Percentiles rank a stretch among this genome's conserved stretches.
Evolutionary conservation across 2,888 invertebrate species (phyloP).

Genomic region (Caenorhabditis japonica): DNA sequence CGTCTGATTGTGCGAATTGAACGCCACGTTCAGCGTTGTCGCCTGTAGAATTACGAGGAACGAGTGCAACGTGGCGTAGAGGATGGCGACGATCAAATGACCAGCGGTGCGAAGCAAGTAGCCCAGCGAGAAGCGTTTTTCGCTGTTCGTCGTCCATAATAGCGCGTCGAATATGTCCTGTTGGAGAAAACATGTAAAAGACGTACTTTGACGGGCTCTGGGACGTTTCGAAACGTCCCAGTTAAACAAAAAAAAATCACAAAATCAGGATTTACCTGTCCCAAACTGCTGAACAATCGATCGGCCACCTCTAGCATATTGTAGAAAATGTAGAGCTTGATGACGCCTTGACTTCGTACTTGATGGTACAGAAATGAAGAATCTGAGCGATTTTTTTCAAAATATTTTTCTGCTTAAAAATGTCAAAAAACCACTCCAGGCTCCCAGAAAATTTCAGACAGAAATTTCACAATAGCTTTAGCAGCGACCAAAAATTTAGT

Average conservation of each 20-base stretch:
- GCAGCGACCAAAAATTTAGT: too few species aligned
- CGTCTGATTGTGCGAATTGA: slow-evolving; percentile 98
- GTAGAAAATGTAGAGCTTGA: slow-evolving; percentile 98
- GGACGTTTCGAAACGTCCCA: too few species aligned
- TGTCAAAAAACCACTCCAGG: too few species aligned
- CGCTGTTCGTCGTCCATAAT: slow-evolving; percentile 93
- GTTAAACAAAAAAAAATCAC: neutral
- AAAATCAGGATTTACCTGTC: slow-evolving; percentile 66
- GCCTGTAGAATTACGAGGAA: slow-evolving; percentile 90
- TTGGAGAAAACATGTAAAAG: too few species aligned
- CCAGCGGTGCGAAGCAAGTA: slow-evolving; percentile 82
- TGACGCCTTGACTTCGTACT: slow-evolving; percentile 90
- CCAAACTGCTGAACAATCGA: slow-evolving; percentile 91
- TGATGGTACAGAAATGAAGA: slow-evolving; percentile 67
- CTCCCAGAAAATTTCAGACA: too few species aligned
- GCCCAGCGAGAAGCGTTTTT: slow-evolving; percentile 84
- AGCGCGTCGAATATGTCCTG: slow-evolving; percentile 98
- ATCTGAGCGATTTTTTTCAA: slow-evolving; percentile 35
- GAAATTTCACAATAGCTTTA: too few species aligned
- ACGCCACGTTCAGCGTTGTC: slow-evolving; percentile 97
- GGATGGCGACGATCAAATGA: slow-evolving; percentile 90
- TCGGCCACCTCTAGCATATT: slow-evolving; percentile 98
- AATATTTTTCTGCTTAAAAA: too few species aligned
- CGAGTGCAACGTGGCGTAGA: slow-evolving; percentile 85
- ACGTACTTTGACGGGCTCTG: too few species aligned